A percentile compares a stretch with the other conserved stretches of the same genome.
Evolutionary conservation across 2,797 vertebrate species (phyloP).

Genomic region (Otus scops): DNA sequence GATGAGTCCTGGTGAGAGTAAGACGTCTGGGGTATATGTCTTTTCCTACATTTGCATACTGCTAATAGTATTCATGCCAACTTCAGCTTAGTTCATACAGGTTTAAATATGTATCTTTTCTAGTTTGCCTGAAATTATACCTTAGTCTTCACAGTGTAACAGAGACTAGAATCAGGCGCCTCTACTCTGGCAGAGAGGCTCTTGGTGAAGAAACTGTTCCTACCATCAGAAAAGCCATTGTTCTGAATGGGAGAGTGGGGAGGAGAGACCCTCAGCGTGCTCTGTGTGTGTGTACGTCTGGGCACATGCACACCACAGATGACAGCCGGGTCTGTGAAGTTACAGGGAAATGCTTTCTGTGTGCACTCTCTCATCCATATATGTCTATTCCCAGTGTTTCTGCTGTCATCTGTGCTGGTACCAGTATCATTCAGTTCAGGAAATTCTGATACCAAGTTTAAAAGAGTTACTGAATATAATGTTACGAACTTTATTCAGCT

Average conservation of each 20-base stretch:
- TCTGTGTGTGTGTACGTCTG: fast-evolving
- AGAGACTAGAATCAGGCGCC: not conserved
- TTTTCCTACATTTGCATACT: not conserved
- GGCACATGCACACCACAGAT: not conserved
- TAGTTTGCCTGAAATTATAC: not conserved
- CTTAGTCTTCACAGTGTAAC: not conserved
- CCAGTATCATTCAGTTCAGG: not conserved
- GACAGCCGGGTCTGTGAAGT: not conserved
- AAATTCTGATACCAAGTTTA: not conserved
- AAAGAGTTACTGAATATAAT: not conserved
- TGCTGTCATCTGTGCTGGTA: not conserved
- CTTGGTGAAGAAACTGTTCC: not conserved
- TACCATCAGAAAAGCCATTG: not conserved
- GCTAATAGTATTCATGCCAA: not conserved
- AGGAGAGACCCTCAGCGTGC: not conserved
- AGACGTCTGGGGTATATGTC: not conserved
- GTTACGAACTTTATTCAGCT: not conserved
- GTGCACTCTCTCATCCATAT: fast-evolving
- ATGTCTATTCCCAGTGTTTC: fast-evolving
- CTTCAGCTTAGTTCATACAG: not conserved
- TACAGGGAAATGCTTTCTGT: not conserved
- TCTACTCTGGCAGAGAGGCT: not conserved
- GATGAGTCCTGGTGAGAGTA: not conserved
- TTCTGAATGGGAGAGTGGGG: not conserved
- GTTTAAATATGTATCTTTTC: not conserved